phyloP scores from a whole-genome alignment of 1,140 invertebrate genomes.

The Oreohelix idahoensis region DNA sequence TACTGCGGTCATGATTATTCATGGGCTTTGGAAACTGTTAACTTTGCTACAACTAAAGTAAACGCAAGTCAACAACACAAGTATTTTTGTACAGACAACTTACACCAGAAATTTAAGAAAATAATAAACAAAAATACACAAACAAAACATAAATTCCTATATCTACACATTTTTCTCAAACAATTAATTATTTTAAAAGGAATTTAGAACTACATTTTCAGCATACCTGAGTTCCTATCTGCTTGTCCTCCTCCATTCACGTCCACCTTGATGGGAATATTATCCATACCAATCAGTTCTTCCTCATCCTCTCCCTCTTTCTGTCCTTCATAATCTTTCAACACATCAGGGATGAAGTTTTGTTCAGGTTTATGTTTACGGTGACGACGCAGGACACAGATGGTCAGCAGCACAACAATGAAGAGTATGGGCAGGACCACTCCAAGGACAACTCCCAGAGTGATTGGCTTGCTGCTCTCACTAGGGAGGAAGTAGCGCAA shows the following conservation, averaged over 20 bases:
- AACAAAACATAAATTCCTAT: too few species aligned
- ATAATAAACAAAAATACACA: too few species aligned
- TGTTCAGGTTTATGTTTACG: conserved; percentile 63
- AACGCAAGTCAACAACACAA: too few species aligned
- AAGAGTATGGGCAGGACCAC: conserved; percentile 66
- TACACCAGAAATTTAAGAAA: too few species aligned
- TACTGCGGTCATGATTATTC: too few species aligned
- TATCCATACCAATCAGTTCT: conserved; percentile 55
- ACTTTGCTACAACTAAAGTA: too few species aligned
- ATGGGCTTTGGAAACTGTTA: too few species aligned
- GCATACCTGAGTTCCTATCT: conserved; percentile 48
- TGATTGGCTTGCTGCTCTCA: conserved; percentile 59
- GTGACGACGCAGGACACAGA: conserved; percentile 65
- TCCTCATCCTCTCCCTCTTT: conserved; percentile 60
- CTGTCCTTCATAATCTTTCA: conserved; percentile 64
- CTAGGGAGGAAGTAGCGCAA: conserved; percentile 58
- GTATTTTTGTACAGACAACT: too few species aligned
- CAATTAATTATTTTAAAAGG: too few species aligned
- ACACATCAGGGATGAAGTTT: conserved; percentile 65
- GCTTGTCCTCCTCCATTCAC: conserved; percentile 61
- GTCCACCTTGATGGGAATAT: conserved; percentile 63
- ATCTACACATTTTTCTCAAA: too few species aligned
- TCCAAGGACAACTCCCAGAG: conserved; percentile 65
- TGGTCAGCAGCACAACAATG: conserved; percentile 63
- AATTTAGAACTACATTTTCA: too few species aligned